A percentile compares a stretch with the other conserved stretches of the same genome.
phyloP scores from a whole-genome alignment of 2,113 vertebrate species.

The Myodes glareolus region DNA sequence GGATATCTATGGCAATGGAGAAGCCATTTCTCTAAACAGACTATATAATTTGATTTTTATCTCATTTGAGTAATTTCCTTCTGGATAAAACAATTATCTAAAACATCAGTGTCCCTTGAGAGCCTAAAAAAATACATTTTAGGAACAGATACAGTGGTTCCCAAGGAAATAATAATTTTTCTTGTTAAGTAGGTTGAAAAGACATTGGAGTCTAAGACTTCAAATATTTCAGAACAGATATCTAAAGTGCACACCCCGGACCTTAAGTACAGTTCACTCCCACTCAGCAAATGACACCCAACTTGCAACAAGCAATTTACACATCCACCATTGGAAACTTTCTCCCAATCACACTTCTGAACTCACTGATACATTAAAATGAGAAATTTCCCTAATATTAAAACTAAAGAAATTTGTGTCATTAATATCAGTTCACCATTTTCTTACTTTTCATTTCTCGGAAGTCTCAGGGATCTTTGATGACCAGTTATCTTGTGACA shows the following conservation, averaged over 20 bases:
- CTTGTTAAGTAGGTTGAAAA: background rate
- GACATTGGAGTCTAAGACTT: background rate
- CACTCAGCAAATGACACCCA: background rate
- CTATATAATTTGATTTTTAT: background rate
- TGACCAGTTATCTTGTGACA: background rate
- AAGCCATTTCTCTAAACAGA: constrained; percentile 5
- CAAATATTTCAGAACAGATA: background rate
- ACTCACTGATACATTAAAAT: background rate
- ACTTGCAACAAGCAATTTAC: background rate
- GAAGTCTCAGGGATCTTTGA: background rate
- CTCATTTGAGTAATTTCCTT: constrained; percentile 35
- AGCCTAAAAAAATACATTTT: constrained; percentile 20
- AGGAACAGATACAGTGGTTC: background rate
- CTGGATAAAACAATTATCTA: background rate
- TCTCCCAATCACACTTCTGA: background rate
- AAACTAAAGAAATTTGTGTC: background rate
- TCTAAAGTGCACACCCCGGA: background rate
- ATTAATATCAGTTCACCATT: background rate
- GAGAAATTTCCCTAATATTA: background rate
- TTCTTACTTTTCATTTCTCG: background rate
- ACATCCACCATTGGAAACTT: background rate
- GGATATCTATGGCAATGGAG: background rate
- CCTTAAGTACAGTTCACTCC: background rate
- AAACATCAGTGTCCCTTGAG: background rate
- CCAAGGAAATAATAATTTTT: constrained; percentile 8